Percentiles rank a stretch among this genome's conserved stretches.
Conservation (phyloP, 1,140 invertebrate species). For the Grapholita molesta region DNA sequence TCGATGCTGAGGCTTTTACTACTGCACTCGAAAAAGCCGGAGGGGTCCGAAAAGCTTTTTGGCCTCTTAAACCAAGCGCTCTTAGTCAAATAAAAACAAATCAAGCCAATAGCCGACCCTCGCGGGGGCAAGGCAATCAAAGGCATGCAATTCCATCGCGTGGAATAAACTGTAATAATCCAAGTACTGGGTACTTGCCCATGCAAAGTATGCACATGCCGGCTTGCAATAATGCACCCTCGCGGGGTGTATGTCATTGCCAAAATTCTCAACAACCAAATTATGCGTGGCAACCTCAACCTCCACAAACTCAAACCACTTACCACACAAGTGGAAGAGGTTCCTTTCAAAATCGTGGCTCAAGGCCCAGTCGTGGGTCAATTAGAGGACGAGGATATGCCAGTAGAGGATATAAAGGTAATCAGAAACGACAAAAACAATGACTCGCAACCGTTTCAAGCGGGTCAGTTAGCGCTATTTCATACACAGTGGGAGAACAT, state of each 20-base stretch:
- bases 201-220: background rate
- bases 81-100: background rate
- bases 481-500: conserved; percentile 18
- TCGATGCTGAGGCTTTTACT: conserved; percentile 13
- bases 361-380: background rate
- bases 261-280: background rate
- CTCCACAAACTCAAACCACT: background rate
- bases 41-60: conserved; percentile 23
- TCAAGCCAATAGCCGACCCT: conserved; percentile 6
- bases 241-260: conserved; percentile 20
- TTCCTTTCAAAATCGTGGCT: conserved; percentile 1
- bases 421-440: conserved; percentile 18
- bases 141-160: conserved; percentile 20
- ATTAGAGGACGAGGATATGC: background rate
- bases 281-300: background rate
- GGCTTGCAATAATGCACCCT: conserved; percentile 21
- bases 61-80: conserved; percentile 16
- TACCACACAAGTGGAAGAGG: background rate
- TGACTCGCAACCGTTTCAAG: conserved; percentile 20
- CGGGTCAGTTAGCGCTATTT: conserved; percentile 19
- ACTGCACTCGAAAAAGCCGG: conserved; percentile 15
- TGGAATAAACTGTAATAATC: conserved; percentile 10
- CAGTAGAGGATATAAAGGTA: background rate
- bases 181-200: no score
- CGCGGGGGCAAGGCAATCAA: conserved; percentile 17